Percentiles rank a stretch among this genome's conserved stretches.
phyloP scores from a whole-genome alignment of 2,113 vertebrate species.

The Pelecanus crispus region DNA sequence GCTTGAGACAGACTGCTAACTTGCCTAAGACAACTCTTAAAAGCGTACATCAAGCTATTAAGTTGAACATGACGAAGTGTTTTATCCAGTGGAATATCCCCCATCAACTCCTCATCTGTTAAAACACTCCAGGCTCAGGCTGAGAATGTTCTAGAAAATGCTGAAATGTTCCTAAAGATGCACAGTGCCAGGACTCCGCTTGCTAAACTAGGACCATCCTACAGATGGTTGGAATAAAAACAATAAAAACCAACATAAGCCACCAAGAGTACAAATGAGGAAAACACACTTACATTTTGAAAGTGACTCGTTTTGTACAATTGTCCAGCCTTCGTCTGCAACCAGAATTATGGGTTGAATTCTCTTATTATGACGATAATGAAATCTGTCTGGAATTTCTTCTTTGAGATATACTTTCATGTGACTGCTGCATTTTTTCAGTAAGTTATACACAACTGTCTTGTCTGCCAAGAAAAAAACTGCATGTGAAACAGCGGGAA shows the following conservation, averaged over 20 bases:
- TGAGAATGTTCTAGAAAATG: neutral
- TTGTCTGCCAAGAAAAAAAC: conserved; percentile 61
- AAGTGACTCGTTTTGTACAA: conserved; percentile 74
- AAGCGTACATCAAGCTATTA: neutral
- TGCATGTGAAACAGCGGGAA: neutral
- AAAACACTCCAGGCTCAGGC: neutral
- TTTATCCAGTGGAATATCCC: neutral
- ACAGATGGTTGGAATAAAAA: neutral
- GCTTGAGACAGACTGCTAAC: neutral
- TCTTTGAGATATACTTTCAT: conserved; percentile 88
- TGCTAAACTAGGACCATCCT: neutral
- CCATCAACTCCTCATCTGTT: neutral
- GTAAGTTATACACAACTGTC: conserved; percentile 64
- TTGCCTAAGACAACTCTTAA: neutral
- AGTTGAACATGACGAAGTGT: neutral
- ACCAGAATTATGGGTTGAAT: conserved; percentile 89
- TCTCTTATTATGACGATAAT: conserved; percentile 82
- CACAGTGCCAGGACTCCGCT: neutral
- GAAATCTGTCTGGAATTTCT: conserved; percentile 83
- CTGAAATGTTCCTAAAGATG: neutral
- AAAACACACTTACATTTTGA: conserved; percentile 70
- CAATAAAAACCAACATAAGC: neutral
- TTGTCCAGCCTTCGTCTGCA: conserved; percentile 96
- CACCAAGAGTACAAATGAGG: neutral
- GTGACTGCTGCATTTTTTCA: conserved; percentile 76